Percentiles rank a stretch among this genome's conserved stretches.
These are phyloP conservation scores for Calliopsis andreniformis DNA, from an alignment of 1,140 invertebrate genomes.

Conservation along the genomic window DNA sequence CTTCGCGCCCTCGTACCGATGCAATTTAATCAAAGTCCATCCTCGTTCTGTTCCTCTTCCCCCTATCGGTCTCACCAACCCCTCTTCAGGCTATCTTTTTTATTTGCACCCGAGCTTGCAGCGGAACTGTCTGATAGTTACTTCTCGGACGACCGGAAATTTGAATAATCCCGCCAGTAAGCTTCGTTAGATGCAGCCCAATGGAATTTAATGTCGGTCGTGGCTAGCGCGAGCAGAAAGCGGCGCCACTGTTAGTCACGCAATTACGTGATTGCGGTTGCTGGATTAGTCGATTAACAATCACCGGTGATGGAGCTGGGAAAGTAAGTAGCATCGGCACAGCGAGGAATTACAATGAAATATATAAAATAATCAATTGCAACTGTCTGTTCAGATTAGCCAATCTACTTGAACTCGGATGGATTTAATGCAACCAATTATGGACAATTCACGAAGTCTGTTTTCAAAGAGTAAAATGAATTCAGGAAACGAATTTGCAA, in stretches of 20 bases:
- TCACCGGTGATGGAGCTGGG: not conserved
- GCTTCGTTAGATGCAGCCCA: slow-evolving; percentile 33
- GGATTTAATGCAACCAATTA: no score
- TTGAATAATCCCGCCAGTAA: slow-evolving; percentile 54
- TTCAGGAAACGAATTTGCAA: not conserved
- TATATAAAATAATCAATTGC: no score
- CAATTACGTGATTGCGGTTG: slow-evolving; percentile 40
- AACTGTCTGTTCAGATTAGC: no score
- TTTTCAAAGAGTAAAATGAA: no score
- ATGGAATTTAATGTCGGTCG: slow-evolving; percentile 48
- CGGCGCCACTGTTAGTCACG: slow-evolving; percentile 26
- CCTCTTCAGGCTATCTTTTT: slow-evolving; percentile 15
- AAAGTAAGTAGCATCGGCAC: not conserved
- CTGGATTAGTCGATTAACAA: slow-evolving; percentile 36
- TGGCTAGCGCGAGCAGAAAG: not conserved
- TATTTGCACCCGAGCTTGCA: slow-evolving; percentile 37
- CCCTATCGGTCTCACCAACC: slow-evolving; percentile 34
- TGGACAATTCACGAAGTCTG: no score
- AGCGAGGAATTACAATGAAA: no score
- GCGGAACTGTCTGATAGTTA: not conserved
- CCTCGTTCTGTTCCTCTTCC: slow-evolving; percentile 18
- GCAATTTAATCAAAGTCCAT: slow-evolving; percentile 56
- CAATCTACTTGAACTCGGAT: no score
- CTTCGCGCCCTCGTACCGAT: not conserved
- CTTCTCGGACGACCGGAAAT: slow-evolving; percentile 50